These are phyloP conservation scores for Pholis gunnellus DNA, from an alignment of 2,113 vertebrate genomes.

Conservation along the genomic window DNA sequence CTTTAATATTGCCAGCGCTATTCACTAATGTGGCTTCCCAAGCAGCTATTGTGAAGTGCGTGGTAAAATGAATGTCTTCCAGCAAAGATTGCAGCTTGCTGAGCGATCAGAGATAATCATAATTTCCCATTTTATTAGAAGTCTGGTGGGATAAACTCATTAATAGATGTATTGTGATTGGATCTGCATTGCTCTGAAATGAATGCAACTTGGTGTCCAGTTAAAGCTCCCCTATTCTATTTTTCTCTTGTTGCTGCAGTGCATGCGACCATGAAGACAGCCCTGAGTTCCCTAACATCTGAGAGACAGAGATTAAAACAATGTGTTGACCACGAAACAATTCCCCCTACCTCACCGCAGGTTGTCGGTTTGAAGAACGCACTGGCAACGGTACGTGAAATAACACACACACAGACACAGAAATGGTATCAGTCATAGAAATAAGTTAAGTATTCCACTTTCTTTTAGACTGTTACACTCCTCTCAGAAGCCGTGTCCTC, in stretches of 20 bases:
- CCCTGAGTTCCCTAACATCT: slow-evolving; percentile 87
- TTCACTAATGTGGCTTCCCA: slow-evolving; percentile 1
- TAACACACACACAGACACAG: slow-evolving; percentile 1
- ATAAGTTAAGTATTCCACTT: slow-evolving; percentile 20
- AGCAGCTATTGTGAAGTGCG: slow-evolving; percentile 4
- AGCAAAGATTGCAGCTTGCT: background rate
- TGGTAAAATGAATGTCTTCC: slow-evolving; percentile 11
- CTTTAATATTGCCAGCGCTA: background rate
- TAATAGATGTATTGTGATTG: background rate
- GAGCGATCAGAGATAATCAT: background rate
- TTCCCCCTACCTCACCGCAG: slow-evolving; percentile 89
- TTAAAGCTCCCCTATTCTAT: slow-evolving; percentile 6
- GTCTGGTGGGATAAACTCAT: background rate
- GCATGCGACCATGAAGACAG: slow-evolving; percentile 91
- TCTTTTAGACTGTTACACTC: slow-evolving; percentile 17
- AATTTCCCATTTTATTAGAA: slow-evolving; percentile 6
- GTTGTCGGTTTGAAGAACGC: slow-evolving; percentile 92
- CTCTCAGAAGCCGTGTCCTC: slow-evolving; percentile 37
- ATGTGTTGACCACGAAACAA: slow-evolving; percentile 88
- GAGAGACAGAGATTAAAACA: slow-evolving; percentile 93
- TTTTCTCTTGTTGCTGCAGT: slow-evolving; percentile 67
- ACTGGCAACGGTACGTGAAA: slow-evolving; percentile 87
- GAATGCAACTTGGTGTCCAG: background rate
- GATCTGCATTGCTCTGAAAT: background rate
- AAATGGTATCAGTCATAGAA: slow-evolving; percentile 14